Percentiles rank a stretch among this genome's conserved stretches.
These are phyloP conservation scores for Tetramorium simillimum DNA, from an alignment of 1,140 invertebrate genomes.

Conservation along the genomic window DNA sequence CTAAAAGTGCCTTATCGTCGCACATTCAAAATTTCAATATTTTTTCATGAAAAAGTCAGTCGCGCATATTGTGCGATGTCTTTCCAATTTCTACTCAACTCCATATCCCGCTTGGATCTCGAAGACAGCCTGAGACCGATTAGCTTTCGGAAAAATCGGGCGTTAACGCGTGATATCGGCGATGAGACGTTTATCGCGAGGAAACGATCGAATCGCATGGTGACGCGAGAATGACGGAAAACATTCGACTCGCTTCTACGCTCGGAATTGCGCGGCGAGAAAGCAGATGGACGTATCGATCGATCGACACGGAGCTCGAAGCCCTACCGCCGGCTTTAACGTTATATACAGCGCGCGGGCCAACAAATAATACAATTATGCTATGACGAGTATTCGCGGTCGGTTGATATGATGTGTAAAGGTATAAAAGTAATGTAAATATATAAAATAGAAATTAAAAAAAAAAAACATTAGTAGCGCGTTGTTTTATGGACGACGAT, in stretches of 20 bases:
- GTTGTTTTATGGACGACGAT: constrained; percentile 9
- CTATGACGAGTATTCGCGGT: constrained; percentile 17
- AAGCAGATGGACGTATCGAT: constrained; percentile 74
- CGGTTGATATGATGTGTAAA: background rate
- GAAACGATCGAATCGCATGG: constrained; percentile 64
- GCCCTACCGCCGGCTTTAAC: constrained; percentile 41
- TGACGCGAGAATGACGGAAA: constrained; percentile 60
- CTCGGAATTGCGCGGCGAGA: constrained; percentile 63
- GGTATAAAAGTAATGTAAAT: background rate
- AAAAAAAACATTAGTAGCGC: constrained; percentile 26
- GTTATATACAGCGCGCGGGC: constrained; percentile 56
- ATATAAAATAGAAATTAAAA: constrained; percentile 41
- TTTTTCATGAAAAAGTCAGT: background rate
- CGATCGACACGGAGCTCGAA: constrained; percentile 65
- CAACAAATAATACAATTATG: constrained; percentile 61
- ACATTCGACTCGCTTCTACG: constrained; percentile 63
- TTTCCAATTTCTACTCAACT: constrained; percentile 4
- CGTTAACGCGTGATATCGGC: constrained; percentile 42
- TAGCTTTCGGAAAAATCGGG: constrained; percentile 51
- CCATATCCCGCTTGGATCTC: background rate
- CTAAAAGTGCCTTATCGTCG: background rate
- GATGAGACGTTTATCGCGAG: constrained; percentile 61
- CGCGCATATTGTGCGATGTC: background rate
- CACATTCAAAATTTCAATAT: background rate
- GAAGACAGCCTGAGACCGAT: constrained; percentile 22